Base-by-base conservation (phyloP, 35 echinoderm and acorn worm species). In the Apostichopus californicus region DNA sequence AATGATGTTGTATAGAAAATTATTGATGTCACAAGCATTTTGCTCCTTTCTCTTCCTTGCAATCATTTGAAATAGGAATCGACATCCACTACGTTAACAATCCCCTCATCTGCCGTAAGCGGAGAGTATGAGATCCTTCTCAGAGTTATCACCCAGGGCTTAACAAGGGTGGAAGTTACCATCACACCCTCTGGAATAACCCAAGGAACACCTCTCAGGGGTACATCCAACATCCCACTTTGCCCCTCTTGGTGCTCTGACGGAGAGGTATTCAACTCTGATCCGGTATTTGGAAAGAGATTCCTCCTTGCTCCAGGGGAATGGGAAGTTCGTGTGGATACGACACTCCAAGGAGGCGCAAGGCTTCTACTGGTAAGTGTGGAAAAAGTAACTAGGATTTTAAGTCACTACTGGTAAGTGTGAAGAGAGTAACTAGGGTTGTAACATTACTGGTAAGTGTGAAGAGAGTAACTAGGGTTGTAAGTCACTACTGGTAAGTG, bases 161-260 rank as follows among this genome's bases (percentile, higher is more conserved):
- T 79, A 5, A 95, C 92, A 8, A 28, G 25, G 18, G 92, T 98
- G 90, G 68, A 77, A 79, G 60, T 98, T 5, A 92, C 94, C 91
- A 95, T 98, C 90, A 24, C 92, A 7, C 90, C 94, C 4, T 83
- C 66, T 18, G 82, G 73, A 13, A 56, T 26, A 11, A 90, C 77
- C 14, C 80, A 73, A 21, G 94, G 94, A 13, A 68, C 12, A 20
- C 54, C 68, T 13, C 80, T 87, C 63, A 88, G 23, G 12, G 96
- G 94, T 5, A 58, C 65, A 3, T 90, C 91, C 21, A 89, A 12
- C 55, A 46, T 98, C 5, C 85, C 92, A 55, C 7, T 94, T 6
- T 98, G 96, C 77, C 23, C 84, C 9, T 71, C 81, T 12, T 98
- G 96, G 96, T 98, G 96, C 57, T 93, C 79, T 80, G 93, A 96